Evolutionary conservation across 2,888 invertebrate species (phyloP), one percentile per base, ranked within the genome.

Genomic region (Ypsolopha scabrella): DNA sequence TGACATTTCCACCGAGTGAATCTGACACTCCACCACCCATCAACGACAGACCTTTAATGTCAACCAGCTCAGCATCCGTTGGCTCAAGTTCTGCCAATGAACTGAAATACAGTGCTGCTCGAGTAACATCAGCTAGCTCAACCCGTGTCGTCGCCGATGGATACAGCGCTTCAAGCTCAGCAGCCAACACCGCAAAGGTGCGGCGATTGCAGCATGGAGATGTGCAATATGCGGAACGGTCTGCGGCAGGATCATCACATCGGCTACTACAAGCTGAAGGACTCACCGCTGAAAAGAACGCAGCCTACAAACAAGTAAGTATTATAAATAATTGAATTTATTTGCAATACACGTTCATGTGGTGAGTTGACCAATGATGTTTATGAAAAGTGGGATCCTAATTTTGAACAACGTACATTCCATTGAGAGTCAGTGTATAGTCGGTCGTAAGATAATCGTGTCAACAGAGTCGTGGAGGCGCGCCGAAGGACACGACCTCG

Each of bases 251-350:
- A 35, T 94, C 95, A 11, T 90, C 92, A 57, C 90, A 92, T 60
- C 92, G 94, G 57, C 88, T 94, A 59, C 80, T 95, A 56, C 95
- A 95, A 77, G 88, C 94, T 55, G 95, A 95, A 68, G 95, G 95
- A 45, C 89, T 95, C 55, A 93, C 93, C 33, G 93, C 95, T 1
- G 95, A 96, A 80, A 94, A 95, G 76, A 93, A 93, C 69, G 91
- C 93, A 58, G 92, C 95, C 54, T 90, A 92, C 59, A 90, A 93
- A 60, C 93, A 95, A 78, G 77, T 68, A 53, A 47, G 48, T 49
- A 54, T 35, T 43, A n/a, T n/a, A 36, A 48, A 33, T 37, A 48
- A 10, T 37, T 10, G 1, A 34, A 47, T 24, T 13, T 24, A 33
- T 9, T 39, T 49, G 13, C n/a, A n/a, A n/a, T n/a, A n/a, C n/a